Conservation (phyloP, 2,113 vertebrate species). For the Brevimyrus niger region DNA sequence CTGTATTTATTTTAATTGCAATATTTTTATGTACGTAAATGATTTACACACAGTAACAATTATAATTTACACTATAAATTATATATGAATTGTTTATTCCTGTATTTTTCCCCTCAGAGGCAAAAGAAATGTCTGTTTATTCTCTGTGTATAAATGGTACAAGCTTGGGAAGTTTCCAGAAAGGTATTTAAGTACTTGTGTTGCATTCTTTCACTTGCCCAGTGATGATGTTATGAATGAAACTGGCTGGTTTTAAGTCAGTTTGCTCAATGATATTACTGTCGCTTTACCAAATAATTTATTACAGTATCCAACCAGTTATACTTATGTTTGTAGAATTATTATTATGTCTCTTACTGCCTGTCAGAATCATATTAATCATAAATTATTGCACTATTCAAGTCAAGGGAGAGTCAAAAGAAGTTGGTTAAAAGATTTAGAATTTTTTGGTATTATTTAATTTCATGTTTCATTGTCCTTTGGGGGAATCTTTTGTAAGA, state of each 20-base stretch:
- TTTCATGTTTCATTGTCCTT: background rate
- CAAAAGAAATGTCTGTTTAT: constrained; percentile 23
- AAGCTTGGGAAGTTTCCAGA: constrained; percentile 15
- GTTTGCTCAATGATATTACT: background rate
- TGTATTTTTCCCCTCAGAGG: constrained; percentile 38
- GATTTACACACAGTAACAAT: constrained; percentile 38
- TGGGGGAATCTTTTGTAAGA: background rate
- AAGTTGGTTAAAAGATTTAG: background rate
- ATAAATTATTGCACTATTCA: background rate
- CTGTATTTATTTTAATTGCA: constrained; percentile 53
- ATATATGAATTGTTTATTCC: constrained; percentile 33
- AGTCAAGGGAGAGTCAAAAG: background rate
- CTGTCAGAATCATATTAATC: background rate
- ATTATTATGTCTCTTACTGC: background rate
- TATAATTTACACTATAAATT: constrained; percentile 40
- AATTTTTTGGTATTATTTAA: background rate
- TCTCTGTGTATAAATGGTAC: constrained; percentile 19
- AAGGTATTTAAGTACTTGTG: constrained; percentile 23
- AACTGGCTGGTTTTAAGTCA: background rate
- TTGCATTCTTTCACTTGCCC: background rate
- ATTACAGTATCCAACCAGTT: background rate
- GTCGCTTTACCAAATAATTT: constrained; percentile 3
- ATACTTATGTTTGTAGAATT: background rate
- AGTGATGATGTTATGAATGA: background rate
- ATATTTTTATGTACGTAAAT: constrained; percentile 38